Base-by-base conservation (phyloP, 1,140 invertebrate genomes). In the Myzus persicae region DNA sequence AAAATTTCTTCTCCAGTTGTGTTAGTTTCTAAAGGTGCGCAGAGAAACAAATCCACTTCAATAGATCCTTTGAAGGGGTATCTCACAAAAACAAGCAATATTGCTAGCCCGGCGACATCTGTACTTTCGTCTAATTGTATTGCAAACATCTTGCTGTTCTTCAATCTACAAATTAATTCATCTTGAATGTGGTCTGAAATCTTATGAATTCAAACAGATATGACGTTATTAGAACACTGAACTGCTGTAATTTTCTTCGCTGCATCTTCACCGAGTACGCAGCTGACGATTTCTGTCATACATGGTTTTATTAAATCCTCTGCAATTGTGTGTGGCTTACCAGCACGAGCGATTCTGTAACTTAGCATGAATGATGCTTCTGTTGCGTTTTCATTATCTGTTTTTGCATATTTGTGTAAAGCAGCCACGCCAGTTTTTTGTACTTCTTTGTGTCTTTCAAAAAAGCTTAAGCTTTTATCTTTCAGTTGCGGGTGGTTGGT, bases 1-100 rank as follows among this genome's bases (percentile, higher is more conserved):
- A 59, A 90, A 67, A 90, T 90, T 59, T 90, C 89, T 54, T 67
- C 89, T 24, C 89, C 89, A 18, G 89, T 90, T 26, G 91, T 90
- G 8, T 93, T 24, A 11, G 59, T 67, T 1, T 38, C 24, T 20
- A 90, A 90, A 67, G 31, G 9, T 24, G 38, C 26, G 40, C 89
- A 90, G 18, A 90, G 36, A 26, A 87, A 46, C 26, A 90, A 90
- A 36, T 48, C 88, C n/a, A 54, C 88, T 38, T 90, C 38, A 22
- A 90, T 59, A 38, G 44, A 38, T 90, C 31, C 18, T 46, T n/a
- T n/a, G 36, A 44, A 48, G 22, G 36, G 6, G 31, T 90, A 90
- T 24, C 48, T 48, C n/a, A 48, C 88, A 24, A 51, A 90, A 59
- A 59, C 38, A 48, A 90, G 88, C 36, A 90, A n/a, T 90, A 59